Evolutionary conservation across 2,797 vertebrate species (phyloP).

Genomic region (Cebuella pygmaea): DNA sequence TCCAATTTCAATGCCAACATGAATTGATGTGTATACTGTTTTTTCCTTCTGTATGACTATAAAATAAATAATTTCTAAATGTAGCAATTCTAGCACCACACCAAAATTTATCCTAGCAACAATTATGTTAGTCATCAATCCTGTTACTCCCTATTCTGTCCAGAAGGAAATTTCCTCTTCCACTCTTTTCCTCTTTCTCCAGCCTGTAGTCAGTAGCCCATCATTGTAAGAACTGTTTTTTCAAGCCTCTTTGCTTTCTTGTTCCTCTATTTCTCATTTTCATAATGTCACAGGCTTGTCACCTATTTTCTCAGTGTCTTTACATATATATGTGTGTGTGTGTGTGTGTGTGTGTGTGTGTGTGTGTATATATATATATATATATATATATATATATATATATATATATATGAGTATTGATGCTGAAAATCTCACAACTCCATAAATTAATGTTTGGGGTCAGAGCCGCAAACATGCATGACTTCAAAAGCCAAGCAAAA

Average conservation of each 20-base stretch:
- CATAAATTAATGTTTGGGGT: not conserved
- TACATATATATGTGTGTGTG: not conserved
- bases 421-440: not conserved
- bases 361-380: no score
- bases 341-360: no score
- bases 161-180: not conserved
- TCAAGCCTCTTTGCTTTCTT: not conserved
- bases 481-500: not conserved
- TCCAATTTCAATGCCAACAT: not conserved
- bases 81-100: not conserved
- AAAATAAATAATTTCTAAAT: not conserved
- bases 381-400: not conserved
- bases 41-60: not conserved
- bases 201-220: not conserved
- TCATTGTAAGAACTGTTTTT: not conserved
- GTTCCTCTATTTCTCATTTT: not conserved
- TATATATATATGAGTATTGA: not conserved
- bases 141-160: not conserved
- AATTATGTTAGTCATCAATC: not conserved
- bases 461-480: not conserved
- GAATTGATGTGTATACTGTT: not conserved
- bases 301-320: not conserved
- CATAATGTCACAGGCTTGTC: not conserved
- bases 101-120: not conserved
- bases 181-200: not conserved